A percentile compares a stretch with the other conserved stretches of the same genome.
phyloP scores from a whole-genome alignment of 2,888 invertebrate genomes.

The Scaptomyza parva region DNA sequence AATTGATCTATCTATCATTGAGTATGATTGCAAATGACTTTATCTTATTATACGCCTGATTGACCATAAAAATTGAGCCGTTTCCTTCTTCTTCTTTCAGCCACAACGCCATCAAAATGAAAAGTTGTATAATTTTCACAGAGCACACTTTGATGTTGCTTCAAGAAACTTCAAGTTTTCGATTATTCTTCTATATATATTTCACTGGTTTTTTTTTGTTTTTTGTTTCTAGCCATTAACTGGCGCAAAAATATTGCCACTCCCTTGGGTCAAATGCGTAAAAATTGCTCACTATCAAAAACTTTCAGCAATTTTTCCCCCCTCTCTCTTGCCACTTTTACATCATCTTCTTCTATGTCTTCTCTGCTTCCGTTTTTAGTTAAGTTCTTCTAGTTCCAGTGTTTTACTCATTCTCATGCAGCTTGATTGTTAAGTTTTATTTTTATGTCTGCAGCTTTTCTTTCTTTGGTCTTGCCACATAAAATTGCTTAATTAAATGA shows the following conservation, averaged over 20 bases:
- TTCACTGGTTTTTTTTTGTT: too few relatives aligned
- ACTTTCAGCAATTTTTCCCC: conserved; percentile 24
- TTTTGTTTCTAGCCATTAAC: conserved; percentile 45
- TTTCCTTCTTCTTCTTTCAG: too few relatives aligned
- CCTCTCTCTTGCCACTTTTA: background rate
- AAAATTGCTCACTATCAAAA: conserved; percentile 70
- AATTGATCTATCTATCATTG: conserved; percentile 23
- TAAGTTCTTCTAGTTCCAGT: too few relatives aligned
- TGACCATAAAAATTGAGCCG: conserved; percentile 67
- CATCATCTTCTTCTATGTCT: background rate
- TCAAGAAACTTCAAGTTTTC: background rate
- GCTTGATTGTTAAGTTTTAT: conserved; percentile 60
- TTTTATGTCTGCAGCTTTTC: conserved; percentile 45
- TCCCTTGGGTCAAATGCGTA: conserved; percentile 69
- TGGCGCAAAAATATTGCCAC: conserved; percentile 58
- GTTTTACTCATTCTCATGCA: conserved; percentile 6
- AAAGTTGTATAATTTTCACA: conserved; percentile 68
- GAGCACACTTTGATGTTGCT: conserved; percentile 61
- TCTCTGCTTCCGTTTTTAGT: background rate
- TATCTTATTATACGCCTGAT: conserved; percentile 75
- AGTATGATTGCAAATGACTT: conserved; percentile 57
- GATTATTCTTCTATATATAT: too few relatives aligned
- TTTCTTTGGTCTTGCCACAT: conserved; percentile 48
- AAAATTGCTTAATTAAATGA: conserved; percentile 78
- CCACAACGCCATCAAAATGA: conserved; percentile 65